Evolutionary conservation across 2,797 vertebrate genomes (phyloP), one percentile per base, ranked within the genome.

Genomic region (Periparus ater): DNA sequence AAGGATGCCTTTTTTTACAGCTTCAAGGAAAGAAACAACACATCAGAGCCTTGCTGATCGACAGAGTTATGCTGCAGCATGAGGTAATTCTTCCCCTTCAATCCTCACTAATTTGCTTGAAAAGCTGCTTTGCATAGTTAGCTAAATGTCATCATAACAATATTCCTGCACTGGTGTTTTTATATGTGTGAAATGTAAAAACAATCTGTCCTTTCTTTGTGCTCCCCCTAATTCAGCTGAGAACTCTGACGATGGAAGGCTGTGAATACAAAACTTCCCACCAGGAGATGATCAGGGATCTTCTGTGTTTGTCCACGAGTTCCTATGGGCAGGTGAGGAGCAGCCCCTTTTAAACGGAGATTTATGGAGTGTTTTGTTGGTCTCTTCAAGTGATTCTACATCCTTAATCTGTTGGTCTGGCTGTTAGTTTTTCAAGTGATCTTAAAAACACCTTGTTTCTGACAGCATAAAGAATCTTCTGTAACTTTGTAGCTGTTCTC

Each of bases 11-110:
- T 84, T 77, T 95, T 62, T 96, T 98, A 61, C 97, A 99, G 99
- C 99, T 99, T 89, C 98, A 98, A 54, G 99, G 99, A 73, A 99
- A 99, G 97, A 99, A 99, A 89, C 98, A 99, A 57, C 99, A 99
- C 97, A 99, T 99, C 96, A 98, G 99, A 98, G 99, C 99, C 63
- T 96, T 99, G 48, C 97, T 99, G 48, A 99, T 99, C 62, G 99
- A 99, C 97, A 98, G 99, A 96, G 99, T 99, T 74, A 99, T 99
- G 99, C 98, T 99, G 87, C 99, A 99, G 96, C 99, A 99, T 84
- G 99, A 99, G 98, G 99, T 99, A 98, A 96, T 84, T 36, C 68
- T 90, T 96, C 26, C 84, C 15, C 51, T 85, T 85, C 30, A 65
- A 2, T 81, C 53, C 80, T 55, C 51, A 15, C 27, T 67, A 29